Evolutionary conservation across 2,797 vertebrate genomes (phyloP).

Genomic region (Notoglanidium macrostoma): DNA sequence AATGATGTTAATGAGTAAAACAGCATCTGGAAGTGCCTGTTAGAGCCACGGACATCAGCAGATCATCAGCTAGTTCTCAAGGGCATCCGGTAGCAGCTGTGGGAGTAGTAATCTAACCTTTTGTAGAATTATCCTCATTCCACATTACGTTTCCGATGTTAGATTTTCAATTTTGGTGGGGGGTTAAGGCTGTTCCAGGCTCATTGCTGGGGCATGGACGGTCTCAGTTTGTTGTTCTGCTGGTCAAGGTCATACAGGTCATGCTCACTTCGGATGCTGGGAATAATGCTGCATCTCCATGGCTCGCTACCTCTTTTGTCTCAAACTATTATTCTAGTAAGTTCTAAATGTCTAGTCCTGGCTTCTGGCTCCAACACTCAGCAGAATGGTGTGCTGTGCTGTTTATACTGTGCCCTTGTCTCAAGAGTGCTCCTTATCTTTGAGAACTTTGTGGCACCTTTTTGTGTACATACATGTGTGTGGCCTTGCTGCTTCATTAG

Average conservation of each 20-base stretch:
- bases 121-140: constrained; percentile 17
- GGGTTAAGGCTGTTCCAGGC: constrained; percentile 25
- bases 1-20: neutral
- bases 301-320: neutral
- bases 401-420: constrained; percentile 22
- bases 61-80: constrained; percentile 40
- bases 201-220: neutral
- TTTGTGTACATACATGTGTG: constrained; percentile 44
- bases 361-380: neutral
- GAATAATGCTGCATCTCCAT: constrained; percentile 13
- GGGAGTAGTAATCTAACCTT: constrained; percentile 25
- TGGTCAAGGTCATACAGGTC: constrained; percentile 33
- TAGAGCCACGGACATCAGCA: neutral
- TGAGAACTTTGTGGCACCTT: constrained; percentile 29
- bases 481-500: constrained; percentile 71
- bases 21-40: neutral
- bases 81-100: constrained; percentile 37
- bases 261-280: constrained; percentile 28
- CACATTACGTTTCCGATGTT: constrained; percentile 6
- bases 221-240: constrained; percentile 36
- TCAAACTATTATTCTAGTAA: neutral
- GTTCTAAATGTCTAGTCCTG: neutral
- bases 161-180: constrained; percentile 6
- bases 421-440: constrained; percentile 18
- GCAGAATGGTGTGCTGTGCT: constrained; percentile 14